These are phyloP conservation scores for Cavia aperea DNA, from an alignment of 2,113 vertebrate genomes.

Conservation along the genomic window DNA sequence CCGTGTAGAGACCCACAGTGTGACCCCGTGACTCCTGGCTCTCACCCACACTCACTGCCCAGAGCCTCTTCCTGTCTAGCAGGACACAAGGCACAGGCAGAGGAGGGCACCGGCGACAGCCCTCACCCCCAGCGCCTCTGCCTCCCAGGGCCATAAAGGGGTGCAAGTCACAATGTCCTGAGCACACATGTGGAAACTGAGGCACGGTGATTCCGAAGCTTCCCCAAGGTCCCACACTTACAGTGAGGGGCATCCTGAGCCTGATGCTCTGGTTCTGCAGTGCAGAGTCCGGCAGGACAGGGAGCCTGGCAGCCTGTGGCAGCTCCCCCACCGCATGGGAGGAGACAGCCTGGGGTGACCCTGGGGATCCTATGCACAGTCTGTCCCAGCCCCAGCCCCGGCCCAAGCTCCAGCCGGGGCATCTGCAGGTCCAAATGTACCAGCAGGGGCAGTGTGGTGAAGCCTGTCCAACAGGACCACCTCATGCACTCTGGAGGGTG, in stretches of 20 bases:
- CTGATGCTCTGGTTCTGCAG: background rate
- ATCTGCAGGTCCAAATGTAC: background rate
- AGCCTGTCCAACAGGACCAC: background rate
- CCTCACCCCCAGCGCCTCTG: background rate
- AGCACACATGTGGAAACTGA: background rate
- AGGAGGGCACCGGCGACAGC: background rate
- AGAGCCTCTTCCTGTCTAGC: too few relatives aligned
- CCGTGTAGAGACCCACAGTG: background rate
- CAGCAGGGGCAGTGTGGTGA: background rate
- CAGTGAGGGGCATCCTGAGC: background rate
- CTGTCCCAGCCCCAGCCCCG: background rate
- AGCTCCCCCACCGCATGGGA: background rate
- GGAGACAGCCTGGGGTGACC: background rate
- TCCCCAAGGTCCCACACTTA: background rate
- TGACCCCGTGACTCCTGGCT: too few relatives aligned
- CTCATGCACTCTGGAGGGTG: background rate
- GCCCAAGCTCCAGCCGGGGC: background rate
- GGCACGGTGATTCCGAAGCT: background rate
- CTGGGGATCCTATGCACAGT: background rate
- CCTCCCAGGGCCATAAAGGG: rapidly evolving
- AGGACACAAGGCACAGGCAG: background rate
- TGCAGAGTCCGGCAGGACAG: background rate
- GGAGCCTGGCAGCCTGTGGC: background rate
- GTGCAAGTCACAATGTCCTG: background rate
- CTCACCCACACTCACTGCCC: too few relatives aligned